phyloP scores from a whole-genome alignment of 2,113 vertebrate genomes.

The Hiodon alosoides region DNA sequence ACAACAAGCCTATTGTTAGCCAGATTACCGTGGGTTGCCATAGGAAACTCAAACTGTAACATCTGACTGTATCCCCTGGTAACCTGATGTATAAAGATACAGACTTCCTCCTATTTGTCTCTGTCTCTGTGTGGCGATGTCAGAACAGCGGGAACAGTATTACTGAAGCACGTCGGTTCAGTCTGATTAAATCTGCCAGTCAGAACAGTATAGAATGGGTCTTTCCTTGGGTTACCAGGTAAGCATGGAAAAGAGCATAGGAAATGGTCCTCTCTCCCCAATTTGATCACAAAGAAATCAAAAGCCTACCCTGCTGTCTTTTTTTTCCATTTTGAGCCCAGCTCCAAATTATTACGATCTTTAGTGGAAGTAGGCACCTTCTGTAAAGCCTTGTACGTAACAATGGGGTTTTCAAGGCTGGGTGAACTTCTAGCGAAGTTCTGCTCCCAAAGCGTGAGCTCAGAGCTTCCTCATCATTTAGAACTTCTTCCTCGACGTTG shows the following conservation, averaged over 20 bases:
- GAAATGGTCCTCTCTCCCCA: neutral
- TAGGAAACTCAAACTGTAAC: constrained; percentile 48
- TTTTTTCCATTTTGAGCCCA: too few relatives aligned
- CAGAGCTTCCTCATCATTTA: too few relatives aligned
- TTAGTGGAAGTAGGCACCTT: too few relatives aligned
- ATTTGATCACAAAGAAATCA: too few relatives aligned
- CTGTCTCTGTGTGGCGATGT: neutral
- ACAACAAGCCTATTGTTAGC: constrained; percentile 51
- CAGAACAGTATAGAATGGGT: neutral
- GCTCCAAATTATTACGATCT: too few relatives aligned
- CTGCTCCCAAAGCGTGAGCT: too few relatives aligned
- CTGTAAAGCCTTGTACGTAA: too few relatives aligned
- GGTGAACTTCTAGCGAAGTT: too few relatives aligned
- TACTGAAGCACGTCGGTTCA: neutral
- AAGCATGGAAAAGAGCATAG: neutral
- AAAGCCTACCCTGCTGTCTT: too few relatives aligned
- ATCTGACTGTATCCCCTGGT: constrained; percentile 53
- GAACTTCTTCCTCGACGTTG: too few relatives aligned
- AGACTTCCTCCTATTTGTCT: neutral
- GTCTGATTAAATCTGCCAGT: neutral
- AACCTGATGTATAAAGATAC: constrained; percentile 37
- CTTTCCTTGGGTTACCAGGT: constrained; percentile 18
- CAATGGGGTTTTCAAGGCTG: too few relatives aligned
- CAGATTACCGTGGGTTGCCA: constrained; percentile 47
- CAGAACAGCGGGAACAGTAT: neutral